Evolutionary conservation across 2,113 vertebrate species (phyloP).

Genomic region (Proterorhinus semilunaris): DNA sequence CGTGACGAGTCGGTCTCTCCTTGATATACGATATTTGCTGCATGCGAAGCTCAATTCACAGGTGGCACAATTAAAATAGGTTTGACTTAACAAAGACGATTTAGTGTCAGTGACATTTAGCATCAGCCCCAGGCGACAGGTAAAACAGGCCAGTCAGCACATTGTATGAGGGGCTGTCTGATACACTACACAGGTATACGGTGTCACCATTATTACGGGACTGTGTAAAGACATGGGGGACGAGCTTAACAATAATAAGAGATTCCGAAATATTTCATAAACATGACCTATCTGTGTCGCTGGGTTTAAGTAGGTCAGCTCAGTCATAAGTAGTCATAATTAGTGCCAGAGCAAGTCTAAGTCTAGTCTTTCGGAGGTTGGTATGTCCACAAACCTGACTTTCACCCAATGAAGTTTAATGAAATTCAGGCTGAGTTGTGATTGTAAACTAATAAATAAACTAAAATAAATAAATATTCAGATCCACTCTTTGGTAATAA

Average conservation of each 20-base stretch:
- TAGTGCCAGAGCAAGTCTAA: no score
- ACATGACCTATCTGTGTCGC: not conserved
- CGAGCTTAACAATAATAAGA: not conserved
- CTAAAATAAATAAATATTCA: no score
- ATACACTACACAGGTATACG: constrained; percentile 24
- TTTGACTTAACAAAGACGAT: constrained; percentile 72
- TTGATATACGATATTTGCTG: constrained; percentile 50
- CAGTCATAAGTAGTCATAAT: no score
- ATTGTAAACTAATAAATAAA: no score
- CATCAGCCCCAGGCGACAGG: constrained; percentile 86
- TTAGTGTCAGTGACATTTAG: constrained; percentile 92
- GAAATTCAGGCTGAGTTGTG: no score
- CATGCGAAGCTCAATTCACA: constrained; percentile 55
- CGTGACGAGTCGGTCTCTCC: constrained; percentile 33
- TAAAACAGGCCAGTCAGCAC: constrained; percentile 91
- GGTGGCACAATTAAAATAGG: constrained; percentile 71
- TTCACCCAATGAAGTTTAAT: no score
- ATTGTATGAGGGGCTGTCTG: constrained; percentile 66
- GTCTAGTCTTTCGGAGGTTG: no score
- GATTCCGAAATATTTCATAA: not conserved
- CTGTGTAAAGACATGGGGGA: constrained; percentile 22
- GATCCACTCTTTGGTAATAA: no score
- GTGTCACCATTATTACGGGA: constrained; percentile 6
- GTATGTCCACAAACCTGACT: no score
- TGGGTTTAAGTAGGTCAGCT: no score